Evolutionary conservation across 2,888 invertebrate species (phyloP).

Genomic region (Xanthorhoe designata): DNA sequence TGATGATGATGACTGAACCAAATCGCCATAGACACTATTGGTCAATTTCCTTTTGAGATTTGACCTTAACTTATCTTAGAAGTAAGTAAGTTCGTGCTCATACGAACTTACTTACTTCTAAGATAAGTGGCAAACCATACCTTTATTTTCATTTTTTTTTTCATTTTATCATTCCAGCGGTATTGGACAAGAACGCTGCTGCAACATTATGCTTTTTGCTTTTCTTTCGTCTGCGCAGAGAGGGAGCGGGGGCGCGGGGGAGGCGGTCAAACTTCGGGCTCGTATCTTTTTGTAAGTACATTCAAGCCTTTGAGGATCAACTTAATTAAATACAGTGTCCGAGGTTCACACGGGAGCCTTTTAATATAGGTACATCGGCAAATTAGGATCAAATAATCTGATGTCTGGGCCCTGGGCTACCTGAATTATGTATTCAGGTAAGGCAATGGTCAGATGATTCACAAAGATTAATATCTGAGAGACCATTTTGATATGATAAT

Average conservation of each 20-base stretch:
- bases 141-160: too few species aligned
- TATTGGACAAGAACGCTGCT: slow-evolving; percentile 12
- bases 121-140: too few species aligned
- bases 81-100: too few species aligned
- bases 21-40: too few species aligned
- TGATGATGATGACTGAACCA: too few species aligned
- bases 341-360: slow-evolving; percentile 21
- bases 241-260: not conserved
- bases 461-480: not conserved
- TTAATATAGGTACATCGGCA: slow-evolving; percentile 5
- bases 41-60: too few species aligned
- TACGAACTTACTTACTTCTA: too few species aligned
- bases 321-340: slow-evolving; percentile 12
- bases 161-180: too few species aligned
- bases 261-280: slow-evolving; percentile 7
- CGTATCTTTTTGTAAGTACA: slow-evolving; percentile 11
- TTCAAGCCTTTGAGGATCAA: slow-evolving; percentile 13
- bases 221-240: slow-evolving; percentile 22
- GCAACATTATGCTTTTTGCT: slow-evolving; percentile 27
- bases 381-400: slow-evolving; percentile 23
- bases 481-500: not conserved
- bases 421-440: slow-evolving; percentile 15
- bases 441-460: slow-evolving; percentile 5
- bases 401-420: slow-evolving; percentile 19
- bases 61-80: too few species aligned